Conservation (phyloP, 1,140 invertebrate genomes). For the Temnothorax curvispinosus region DNA sequence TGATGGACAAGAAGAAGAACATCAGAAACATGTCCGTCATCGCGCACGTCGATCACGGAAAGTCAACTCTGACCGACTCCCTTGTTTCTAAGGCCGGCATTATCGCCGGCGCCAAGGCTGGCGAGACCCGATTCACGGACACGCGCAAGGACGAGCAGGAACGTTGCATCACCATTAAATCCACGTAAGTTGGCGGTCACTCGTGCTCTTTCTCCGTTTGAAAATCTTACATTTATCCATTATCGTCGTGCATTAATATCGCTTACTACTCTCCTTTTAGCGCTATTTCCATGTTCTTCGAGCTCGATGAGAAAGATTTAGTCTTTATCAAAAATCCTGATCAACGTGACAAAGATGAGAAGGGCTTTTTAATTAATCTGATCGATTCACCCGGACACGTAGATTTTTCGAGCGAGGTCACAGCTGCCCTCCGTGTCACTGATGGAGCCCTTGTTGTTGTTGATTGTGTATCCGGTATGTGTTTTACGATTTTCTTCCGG, state of each 20-base stretch:
- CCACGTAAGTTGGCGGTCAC: slow-evolving; percentile 92
- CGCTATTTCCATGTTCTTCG: slow-evolving; percentile 99
- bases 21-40: slow-evolving; percentile 99
- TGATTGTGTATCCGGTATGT: slow-evolving; percentile 98
- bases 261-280: slow-evolving; percentile 85
- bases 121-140: slow-evolving; percentile 99
- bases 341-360: slow-evolving; percentile 95
- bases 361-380: slow-evolving; percentile 99
- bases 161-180: slow-evolving; percentile 99
- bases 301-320: slow-evolving; percentile 96
- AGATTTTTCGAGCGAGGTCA: slow-evolving; percentile 99
- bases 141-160: slow-evolving; percentile 99
- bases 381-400: slow-evolving; percentile 99
- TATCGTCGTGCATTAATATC: slow-evolving; percentile 4
- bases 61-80: slow-evolving; percentile 99
- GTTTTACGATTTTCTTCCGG: neutral
- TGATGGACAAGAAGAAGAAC: slow-evolving; percentile 99
- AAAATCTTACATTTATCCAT: neutral
- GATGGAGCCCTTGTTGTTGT: slow-evolving; percentile 99
- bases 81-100: slow-evolving; percentile 99
- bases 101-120: slow-evolving; percentile 99
- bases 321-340: slow-evolving; percentile 95
- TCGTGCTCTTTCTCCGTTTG: neutral
- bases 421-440: slow-evolving; percentile 99
- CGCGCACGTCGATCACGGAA: slow-evolving; percentile 99